Evolutionary conservation across 2,113 vertebrate genomes (phyloP), one percentile per base, ranked within the genome.

Genomic region (Clarias batrachus): DNA sequence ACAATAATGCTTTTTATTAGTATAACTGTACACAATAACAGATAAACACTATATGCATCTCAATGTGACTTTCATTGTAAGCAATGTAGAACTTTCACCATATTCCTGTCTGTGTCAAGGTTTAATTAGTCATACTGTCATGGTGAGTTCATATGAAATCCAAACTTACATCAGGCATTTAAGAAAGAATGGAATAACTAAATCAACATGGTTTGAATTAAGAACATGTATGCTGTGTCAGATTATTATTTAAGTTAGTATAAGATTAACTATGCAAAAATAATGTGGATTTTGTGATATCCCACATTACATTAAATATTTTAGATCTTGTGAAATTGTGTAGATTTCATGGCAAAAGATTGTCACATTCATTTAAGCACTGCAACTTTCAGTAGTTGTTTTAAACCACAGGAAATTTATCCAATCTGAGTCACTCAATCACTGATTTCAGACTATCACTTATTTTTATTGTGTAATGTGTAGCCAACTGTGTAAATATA

Each of bases 1-100:
- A 23, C 82, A 88, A 1, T 56, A 2, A n/a, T 90, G 87, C 63
- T 10, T 30, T 70, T 14, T 33, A 70, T 70, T 33, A 33, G 13
- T 14, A 70, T 12, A 70, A 70, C 66, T 70, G 30, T 70, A 70
- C 3, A 6, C 30, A 70, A 70, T 70, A 70, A 70, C 48, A 70
- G 14, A 70, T 30, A 70, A 27, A 70, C 10, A 66, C 23, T 66
- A 27, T 66, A 66, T n/a, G n/a, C 10, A n/a, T 66, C 17, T 70
- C 13, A 1, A 13, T 16, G 27, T 30, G 3, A 13, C 11, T 13
- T 68, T 30, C n/a, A 68, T 10, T n/a, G 25, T 17, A 66, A 27
- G n/a, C n/a, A 66, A 68, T 27, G 13, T 68, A 12, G 10, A 30
- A 14, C 19, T 73, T 37, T 73, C 10, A 7, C 2, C 19, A 73